phyloP scores from a whole-genome alignment of 2,113 vertebrate species.

The Hippocampus zosterae region DNA sequence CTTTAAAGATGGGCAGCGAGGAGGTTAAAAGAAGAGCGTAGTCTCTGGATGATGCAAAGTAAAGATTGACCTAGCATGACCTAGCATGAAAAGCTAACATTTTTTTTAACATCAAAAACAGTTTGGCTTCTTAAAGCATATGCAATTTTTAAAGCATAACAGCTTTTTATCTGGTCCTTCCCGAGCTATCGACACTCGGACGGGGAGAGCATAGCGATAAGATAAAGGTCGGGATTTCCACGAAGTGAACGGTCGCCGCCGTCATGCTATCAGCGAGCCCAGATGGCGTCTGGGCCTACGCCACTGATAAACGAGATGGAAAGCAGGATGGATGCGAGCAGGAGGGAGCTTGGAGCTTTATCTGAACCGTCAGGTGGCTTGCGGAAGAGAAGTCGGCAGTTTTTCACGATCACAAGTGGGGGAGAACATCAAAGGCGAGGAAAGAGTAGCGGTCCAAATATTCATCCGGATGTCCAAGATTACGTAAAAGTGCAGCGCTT shows the following conservation, averaged over 20 bases:
- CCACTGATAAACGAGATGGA: constrained; percentile 56
- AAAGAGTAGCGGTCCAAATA: background rate
- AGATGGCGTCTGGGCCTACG: constrained; percentile 55
- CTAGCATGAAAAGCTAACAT: too few relatives aligned
- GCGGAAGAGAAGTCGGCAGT: background rate
- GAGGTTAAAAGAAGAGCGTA: too few relatives aligned
- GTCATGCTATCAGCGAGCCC: constrained; percentile 53
- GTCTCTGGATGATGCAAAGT: too few relatives aligned
- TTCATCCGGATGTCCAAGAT: background rate
- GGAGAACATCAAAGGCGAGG: background rate
- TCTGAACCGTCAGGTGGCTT: constrained; percentile 36
- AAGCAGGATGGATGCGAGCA: constrained; percentile 31
- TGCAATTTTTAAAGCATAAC: background rate
- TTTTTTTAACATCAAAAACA: background rate
- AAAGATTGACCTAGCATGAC: too few relatives aligned
- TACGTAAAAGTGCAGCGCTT: background rate
- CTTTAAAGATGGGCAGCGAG: too few relatives aligned
- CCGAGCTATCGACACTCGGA: background rate
- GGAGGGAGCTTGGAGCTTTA: constrained; percentile 33
- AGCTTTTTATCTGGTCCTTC: constrained; percentile 33
- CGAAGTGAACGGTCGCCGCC: constrained; percentile 13
- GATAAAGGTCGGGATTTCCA: constrained; percentile 33
- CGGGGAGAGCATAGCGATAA: background rate
- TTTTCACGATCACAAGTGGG: background rate
- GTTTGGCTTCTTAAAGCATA: background rate